Conservation (phyloP, 2,888 invertebrate species). For the Sepioteuthis lessoniana region DNA sequence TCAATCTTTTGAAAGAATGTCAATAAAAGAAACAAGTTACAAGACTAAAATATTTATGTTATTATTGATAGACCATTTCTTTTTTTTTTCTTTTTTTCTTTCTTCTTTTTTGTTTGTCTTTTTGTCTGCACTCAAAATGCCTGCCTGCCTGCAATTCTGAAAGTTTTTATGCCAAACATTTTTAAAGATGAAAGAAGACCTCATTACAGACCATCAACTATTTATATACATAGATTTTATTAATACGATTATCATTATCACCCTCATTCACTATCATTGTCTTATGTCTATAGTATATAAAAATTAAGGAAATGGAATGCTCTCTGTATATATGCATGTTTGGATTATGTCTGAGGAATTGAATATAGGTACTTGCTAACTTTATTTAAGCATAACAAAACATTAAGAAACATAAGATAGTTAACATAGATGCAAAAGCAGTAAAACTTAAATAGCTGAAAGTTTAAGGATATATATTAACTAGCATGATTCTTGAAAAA, state of each 20-base stretch:
- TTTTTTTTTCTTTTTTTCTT: not conserved
- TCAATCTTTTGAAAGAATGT: not conserved
- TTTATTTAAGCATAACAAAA: no score
- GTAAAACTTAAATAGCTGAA: no score
- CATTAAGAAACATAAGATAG: no score
- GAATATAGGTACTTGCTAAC: no score
- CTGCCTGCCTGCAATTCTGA: not conserved
- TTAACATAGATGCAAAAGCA: no score
- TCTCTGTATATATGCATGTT: no score
- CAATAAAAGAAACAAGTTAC: not conserved
- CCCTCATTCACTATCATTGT: no score
- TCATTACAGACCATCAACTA: conserved; percentile 1
- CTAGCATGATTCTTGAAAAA: no score
- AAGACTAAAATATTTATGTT: not conserved
- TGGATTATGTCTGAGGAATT: no score
- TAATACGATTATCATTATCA: not conserved
- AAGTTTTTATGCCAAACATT: not conserved
- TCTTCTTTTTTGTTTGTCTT: not conserved
- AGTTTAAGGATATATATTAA: no score
- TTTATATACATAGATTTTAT: not conserved
- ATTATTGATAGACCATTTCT: not conserved
- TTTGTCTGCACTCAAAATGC: not conserved
- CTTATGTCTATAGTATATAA: no score
- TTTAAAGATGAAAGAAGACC: not conserved
- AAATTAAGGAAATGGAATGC: no score